A percentile compares a stretch with the other conserved stretches of the same genome.
phyloP scores from a whole-genome alignment of 2,797 vertebrate genomes.

The Microcaecilia unicolor region DNA sequence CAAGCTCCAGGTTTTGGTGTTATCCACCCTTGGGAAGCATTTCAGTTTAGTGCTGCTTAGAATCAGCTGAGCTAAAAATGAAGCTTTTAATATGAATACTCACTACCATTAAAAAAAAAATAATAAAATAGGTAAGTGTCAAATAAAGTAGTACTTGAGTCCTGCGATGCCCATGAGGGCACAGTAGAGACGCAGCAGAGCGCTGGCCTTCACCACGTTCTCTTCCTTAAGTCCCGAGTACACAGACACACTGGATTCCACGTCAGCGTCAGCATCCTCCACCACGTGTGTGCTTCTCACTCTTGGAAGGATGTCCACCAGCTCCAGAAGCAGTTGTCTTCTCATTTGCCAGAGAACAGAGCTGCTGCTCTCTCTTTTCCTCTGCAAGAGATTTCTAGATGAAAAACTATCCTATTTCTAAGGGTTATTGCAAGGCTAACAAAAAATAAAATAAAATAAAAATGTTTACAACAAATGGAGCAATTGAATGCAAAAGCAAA shows the following conservation, averaged over 20 bases:
- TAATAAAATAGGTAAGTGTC: constrained; percentile 18
- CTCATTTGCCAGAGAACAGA: constrained; percentile 98
- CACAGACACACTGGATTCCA: constrained; percentile 57
- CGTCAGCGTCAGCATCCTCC: constrained; percentile 64
- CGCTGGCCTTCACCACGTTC: constrained; percentile 94
- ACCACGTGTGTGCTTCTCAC: constrained; percentile 76
- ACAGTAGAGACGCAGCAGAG: constrained; percentile 86
- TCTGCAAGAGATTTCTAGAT: no score
- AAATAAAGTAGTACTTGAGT: constrained; percentile 70
- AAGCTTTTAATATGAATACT: no score
- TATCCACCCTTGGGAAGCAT: no score
- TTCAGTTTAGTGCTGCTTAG: no score
- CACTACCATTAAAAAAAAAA: constrained; percentile 12
- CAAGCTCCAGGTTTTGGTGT: no score
- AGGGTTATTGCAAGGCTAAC: no score
- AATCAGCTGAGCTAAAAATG: no score
- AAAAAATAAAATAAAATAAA: no score
- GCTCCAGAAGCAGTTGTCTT: constrained; percentile 86
- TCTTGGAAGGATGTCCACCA: constrained; percentile 89
- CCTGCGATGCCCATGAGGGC: constrained; percentile 96
- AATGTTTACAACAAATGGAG: no score
- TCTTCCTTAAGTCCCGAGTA: constrained; percentile 90
- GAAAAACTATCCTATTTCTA: no score
- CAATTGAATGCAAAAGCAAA: no score
- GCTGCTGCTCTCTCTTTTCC: constrained; percentile 82